phyloP scores from a whole-genome alignment of 2,888 invertebrate genomes.

The Micoletzkya japonica region DNA sequence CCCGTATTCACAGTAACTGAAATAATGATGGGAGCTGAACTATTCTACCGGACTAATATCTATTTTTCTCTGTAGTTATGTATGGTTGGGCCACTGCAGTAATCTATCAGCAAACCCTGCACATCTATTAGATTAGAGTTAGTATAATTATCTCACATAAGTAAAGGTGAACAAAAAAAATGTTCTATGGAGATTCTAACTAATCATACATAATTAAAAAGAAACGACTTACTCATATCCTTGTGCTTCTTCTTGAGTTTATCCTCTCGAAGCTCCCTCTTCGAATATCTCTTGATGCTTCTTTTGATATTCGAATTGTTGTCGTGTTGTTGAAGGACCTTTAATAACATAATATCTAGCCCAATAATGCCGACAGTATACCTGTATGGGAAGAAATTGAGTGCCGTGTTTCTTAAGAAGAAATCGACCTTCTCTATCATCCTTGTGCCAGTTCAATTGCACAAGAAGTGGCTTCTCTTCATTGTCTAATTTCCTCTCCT shows the following conservation, averaged over 20 bases:
- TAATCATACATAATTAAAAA: not conserved
- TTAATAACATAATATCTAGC: slow-evolving; percentile 10
- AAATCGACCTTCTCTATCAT: slow-evolving; percentile 95
- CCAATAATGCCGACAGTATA: not conserved
- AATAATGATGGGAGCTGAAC: slow-evolving; percentile 18
- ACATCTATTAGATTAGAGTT: too few relatives aligned
- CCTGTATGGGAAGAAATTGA: slow-evolving; percentile 40
- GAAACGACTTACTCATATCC: slow-evolving; percentile 36
- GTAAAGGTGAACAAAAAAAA: too few relatives aligned
- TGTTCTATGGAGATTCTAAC: too few relatives aligned
- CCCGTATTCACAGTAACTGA: slow-evolving; percentile 46
- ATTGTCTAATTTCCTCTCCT: slow-evolving; percentile 84
- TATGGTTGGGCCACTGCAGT: too few relatives aligned
- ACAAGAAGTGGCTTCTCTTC: slow-evolving; percentile 94
- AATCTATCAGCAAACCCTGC: too few relatives aligned
- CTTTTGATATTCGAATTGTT: slow-evolving; percentile 30
- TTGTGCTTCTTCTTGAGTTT: slow-evolving; percentile 75
- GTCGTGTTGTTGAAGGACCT: slow-evolving; percentile 31
- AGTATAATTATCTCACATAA: too few relatives aligned
- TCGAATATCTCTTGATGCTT: slow-evolving; percentile 73
- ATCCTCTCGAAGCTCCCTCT: slow-evolving; percentile 90
- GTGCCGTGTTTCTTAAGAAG: slow-evolving; percentile 73
- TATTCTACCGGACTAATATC: not conserved
- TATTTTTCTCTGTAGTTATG: too few relatives aligned
- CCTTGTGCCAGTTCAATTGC: slow-evolving; percentile 98